phyloP scores from a whole-genome alignment of 2,113 vertebrate genomes.

The Amblyopsis rosae region DNA sequence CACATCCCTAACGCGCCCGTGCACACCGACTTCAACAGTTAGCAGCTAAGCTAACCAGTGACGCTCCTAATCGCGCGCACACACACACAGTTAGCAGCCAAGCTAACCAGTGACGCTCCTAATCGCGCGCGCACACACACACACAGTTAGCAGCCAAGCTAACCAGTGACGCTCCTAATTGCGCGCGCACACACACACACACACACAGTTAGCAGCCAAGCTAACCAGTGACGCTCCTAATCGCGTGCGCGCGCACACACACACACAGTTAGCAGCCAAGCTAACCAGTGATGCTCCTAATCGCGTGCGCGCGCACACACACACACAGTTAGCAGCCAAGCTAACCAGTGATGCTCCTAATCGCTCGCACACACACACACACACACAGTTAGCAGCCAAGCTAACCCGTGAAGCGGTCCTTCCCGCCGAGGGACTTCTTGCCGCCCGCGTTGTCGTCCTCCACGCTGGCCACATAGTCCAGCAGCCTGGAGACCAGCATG shows the following conservation, averaged over 20 bases:
- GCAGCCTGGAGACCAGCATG: slow-evolving; percentile 94
- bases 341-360: slow-evolving; percentile 91
- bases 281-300: too few species aligned
- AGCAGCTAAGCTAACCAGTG: slow-evolving; percentile 78
- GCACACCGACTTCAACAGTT: background rate
- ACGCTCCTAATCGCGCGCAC: slow-evolving; percentile 52
- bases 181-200: too few species aligned
- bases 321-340: background rate
- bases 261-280: too few species aligned
- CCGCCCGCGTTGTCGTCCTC: slow-evolving; percentile 92
- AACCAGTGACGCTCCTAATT: too few species aligned
- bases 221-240: slow-evolving; percentile 82
- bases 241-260: background rate
- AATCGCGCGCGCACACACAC: background rate
- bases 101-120: too few species aligned
- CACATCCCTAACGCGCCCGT: too few species aligned
- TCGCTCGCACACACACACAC: too few species aligned
- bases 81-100: too few species aligned
- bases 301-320: background rate
- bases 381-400: background rate
- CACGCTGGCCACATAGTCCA: slow-evolving; percentile 95
- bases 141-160: too few species aligned
- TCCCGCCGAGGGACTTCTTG: slow-evolving; percentile 92
- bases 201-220: background rate
- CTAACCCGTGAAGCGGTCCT: slow-evolving; percentile 91